A percentile compares a stretch with the other conserved stretches of the same genome.
phyloP scores from a whole-genome alignment of 2,797 vertebrate species.

The Sebastolobus alascanus region DNA sequence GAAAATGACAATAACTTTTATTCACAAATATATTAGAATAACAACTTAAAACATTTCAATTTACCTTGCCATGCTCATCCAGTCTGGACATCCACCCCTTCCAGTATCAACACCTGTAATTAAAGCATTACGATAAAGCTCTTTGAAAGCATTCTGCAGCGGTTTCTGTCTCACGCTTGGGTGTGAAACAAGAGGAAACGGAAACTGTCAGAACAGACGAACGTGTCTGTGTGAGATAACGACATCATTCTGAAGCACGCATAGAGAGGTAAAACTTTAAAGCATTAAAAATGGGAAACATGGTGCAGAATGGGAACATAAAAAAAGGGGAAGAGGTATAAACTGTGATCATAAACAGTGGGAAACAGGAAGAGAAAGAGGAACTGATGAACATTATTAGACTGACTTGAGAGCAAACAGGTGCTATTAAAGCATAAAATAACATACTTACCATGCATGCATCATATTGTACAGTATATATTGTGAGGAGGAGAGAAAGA shows the following conservation, averaged over 20 bases:
- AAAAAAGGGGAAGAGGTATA: constrained; percentile 23
- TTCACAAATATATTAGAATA: not conserved
- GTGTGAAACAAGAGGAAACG: constrained; percentile 57
- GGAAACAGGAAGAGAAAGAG: constrained; percentile 29
- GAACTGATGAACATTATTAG: constrained; percentile 23
- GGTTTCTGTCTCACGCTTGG: constrained; percentile 33
- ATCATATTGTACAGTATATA: constrained; percentile 27
- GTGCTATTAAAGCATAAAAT: constrained; percentile 3
- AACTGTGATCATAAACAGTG: not conserved
- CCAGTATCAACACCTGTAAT: constrained; percentile 87
- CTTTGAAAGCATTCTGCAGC: constrained; percentile 16
- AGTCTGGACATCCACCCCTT: constrained; percentile 98
- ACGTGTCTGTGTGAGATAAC: not conserved
- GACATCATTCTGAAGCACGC: not conserved
- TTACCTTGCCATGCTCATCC: constrained; percentile 92
- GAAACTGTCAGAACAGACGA: constrained; percentile 38
- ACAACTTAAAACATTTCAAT: not conserved
- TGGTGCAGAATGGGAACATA: not conserved
- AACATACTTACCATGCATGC: constrained; percentile 63
- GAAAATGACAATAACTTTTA: not conserved
- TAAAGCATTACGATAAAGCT: constrained; percentile 31
- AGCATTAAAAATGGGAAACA: constrained; percentile 14
- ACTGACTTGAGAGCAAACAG: constrained; percentile 10
- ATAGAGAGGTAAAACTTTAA: not conserved
- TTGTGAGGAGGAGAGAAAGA: constrained; percentile 13